Percentiles rank a stretch among this genome's conserved stretches.
Conservation (phyloP, 2,113 vertebrate species). For the Gadus macrocephalus region DNA sequence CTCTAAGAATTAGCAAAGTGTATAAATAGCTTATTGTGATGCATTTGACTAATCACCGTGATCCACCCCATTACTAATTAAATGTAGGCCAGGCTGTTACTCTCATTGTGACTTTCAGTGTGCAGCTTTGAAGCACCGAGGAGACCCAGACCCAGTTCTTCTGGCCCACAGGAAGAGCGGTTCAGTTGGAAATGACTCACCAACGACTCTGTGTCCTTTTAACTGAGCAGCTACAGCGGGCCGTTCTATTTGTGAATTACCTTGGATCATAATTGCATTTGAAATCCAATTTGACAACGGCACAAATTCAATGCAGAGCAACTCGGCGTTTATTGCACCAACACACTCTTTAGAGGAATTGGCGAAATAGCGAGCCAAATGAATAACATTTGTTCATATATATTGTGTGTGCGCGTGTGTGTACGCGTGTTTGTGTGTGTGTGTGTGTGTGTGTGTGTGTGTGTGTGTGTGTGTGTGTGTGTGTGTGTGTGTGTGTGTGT, state of each 20-base stretch:
- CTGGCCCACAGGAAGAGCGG: neutral
- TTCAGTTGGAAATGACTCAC: conserved; percentile 48
- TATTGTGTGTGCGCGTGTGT: too few relatives aligned
- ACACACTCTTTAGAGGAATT: conserved; percentile 49
- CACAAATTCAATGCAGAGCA: conserved; percentile 39
- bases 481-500: too few relatives aligned
- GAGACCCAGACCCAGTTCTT: too few relatives aligned
- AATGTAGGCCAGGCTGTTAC: conserved; percentile 53
- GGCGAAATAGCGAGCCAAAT: conserved; percentile 45
- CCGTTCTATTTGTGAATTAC: conserved; percentile 51
- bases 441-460: too few relatives aligned
- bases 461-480: too few relatives aligned
- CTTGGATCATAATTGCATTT: conserved; percentile 63
- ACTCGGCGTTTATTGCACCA: conserved; percentile 41
- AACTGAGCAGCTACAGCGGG: conserved; percentile 45
- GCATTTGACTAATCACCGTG: conserved; percentile 51
- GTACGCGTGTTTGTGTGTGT: too few relatives aligned
- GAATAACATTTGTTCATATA: conserved; percentile 2
- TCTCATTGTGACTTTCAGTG: conserved; percentile 38
- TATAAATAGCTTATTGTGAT: conserved; percentile 52
- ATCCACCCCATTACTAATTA: conserved; percentile 47
- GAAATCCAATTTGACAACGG: conserved; percentile 63
- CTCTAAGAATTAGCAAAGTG: conserved; percentile 38
- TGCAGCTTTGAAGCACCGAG: conserved; percentile 20
- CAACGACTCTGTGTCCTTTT: conserved; percentile 53